These are phyloP conservation scores for Gymnarchus niloticus DNA, from an alignment of 2,113 vertebrate species.

Conservation along the genomic window DNA sequence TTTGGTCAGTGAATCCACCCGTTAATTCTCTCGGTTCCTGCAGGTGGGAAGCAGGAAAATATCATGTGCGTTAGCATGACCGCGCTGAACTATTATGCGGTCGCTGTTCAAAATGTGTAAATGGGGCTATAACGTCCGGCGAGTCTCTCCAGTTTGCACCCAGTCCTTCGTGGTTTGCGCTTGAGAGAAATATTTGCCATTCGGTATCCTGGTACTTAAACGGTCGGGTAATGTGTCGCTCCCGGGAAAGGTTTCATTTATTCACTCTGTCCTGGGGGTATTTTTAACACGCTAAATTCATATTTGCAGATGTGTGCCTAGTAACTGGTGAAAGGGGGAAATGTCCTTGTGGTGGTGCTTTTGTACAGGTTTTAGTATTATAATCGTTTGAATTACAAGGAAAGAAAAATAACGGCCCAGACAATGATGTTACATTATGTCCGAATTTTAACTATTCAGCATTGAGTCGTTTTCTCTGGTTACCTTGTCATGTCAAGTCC, in stretches of 20 bases:
- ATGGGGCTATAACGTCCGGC: slow-evolving; percentile 60
- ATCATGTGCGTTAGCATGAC: neutral
- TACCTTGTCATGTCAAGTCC: neutral
- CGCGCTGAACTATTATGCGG: slow-evolving; percentile 32
- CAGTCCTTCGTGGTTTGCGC: slow-evolving; percentile 48
- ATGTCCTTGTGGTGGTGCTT: neutral
- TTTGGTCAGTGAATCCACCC: neutral
- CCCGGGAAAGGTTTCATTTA: neutral
- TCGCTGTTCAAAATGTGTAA: slow-evolving; percentile 59
- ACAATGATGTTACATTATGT: too few relatives aligned
- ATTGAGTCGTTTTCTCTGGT: neutral
- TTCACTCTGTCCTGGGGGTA: too few relatives aligned
- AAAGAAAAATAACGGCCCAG: too few relatives aligned
- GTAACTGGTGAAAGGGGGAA: neutral
- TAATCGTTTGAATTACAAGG: neutral
- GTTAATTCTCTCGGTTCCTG: neutral
- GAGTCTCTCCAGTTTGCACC: slow-evolving; percentile 57
- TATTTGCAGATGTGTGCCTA: neutral
- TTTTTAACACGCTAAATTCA: too few relatives aligned
- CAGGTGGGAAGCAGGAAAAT: neutral
- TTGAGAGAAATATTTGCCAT: slow-evolving; percentile 45
- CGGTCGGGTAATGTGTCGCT: slow-evolving; percentile 36
- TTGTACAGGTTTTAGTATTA: neutral
- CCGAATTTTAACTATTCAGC: neutral
- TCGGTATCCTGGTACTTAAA: slow-evolving; percentile 55